Evolutionary conservation across 2,888 invertebrate species (phyloP), one percentile per base, ranked within the genome.

Genomic region (Caenorhabditis sinica): DNA sequence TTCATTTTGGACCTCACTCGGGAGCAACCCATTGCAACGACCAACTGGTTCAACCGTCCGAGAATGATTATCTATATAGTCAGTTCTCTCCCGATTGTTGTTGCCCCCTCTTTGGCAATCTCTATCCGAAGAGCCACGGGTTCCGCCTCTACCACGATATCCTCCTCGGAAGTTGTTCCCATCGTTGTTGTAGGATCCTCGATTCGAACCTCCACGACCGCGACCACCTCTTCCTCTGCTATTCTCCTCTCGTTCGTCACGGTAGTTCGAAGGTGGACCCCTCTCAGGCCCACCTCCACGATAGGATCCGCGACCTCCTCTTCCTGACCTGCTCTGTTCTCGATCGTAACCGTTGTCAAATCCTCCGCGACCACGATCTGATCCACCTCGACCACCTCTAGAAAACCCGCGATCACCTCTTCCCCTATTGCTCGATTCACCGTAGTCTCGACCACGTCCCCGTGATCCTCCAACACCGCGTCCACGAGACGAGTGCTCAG

Each of bases 401-500:
- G n/a, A 20, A 17, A 30, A 43, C 58, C 71, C 71, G 25, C 58
- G 71, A 33, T 58, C 43, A 17, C 33, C 51, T 33, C 73, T 28
- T n/a, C 53, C 73, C 11, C 63, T 8, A 56, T 20, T n/a, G 40
- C 20, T 20, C 28, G 45, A 28, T 6, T 43, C 51, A 25, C 58
- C 45, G 11, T 25, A 36, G 49, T 56, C 45, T 56, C 74, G 25
- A 20, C 49, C 74, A 40, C 73, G 45, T 8, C 63, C 73, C 36
- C 73, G 23, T 63, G 66, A n/a, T 60, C 61, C 60, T 28, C 51
- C 36, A 36, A 30, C 61, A 13, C 60, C 72, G 13, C 65, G 65
- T 43, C 65, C 72, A 4, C 58, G 72, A 63, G 45, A 30, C 43
- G 49, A 45, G 20, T 68, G 36, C 49, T 65, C 58, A 49, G 73